These are phyloP conservation scores for Argynnis bischoffii DNA, from an alignment of 2,888 invertebrate genomes.

Conservation along the genomic window DNA sequence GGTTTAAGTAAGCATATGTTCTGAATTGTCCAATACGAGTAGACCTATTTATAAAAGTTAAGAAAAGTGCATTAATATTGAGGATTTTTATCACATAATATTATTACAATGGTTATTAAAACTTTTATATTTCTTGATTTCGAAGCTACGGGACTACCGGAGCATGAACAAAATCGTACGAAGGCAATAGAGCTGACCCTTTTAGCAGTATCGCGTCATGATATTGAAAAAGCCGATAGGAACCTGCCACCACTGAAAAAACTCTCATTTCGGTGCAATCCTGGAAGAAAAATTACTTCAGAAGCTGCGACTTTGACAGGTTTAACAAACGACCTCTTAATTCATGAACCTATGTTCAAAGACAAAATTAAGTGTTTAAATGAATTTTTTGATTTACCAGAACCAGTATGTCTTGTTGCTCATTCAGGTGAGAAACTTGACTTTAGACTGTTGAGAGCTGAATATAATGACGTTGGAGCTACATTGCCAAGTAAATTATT, in stretches of 20 bases:
- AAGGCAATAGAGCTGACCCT: slow-evolving; percentile 88
- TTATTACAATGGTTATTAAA: slow-evolving; percentile 54
- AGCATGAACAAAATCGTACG: slow-evolving; percentile 72
- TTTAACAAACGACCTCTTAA: slow-evolving; percentile 85
- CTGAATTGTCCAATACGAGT: no score
- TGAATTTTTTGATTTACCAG: slow-evolving; percentile 84
- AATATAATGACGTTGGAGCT: slow-evolving; percentile 75
- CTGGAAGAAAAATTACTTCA: slow-evolving; percentile 78
- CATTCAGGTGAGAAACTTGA: slow-evolving; percentile 90
- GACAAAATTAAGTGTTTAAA: slow-evolving; percentile 80
- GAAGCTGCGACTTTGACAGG: slow-evolving; percentile 77
- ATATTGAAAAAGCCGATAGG: slow-evolving; percentile 62
- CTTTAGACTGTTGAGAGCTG: slow-evolving; percentile 86
- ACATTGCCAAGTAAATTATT: slow-evolving; percentile 76
- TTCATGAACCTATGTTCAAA: slow-evolving; percentile 83
- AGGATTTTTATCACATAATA: not conserved
- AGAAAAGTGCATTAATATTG: no score
- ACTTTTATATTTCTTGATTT: slow-evolving; percentile 87
- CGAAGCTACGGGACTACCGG: slow-evolving; percentile 87
- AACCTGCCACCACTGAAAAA: slow-evolving; percentile 85
- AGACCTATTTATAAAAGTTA: no score
- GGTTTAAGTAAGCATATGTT: no score
- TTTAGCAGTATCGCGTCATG: slow-evolving; percentile 81
- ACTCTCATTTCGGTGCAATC: slow-evolving; percentile 86
- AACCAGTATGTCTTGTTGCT: slow-evolving; percentile 90